Evolutionary conservation across 2,797 vertebrate species (phyloP), one percentile per base, ranked within the genome.

Genomic region (Macropodus opercularis): DNA sequence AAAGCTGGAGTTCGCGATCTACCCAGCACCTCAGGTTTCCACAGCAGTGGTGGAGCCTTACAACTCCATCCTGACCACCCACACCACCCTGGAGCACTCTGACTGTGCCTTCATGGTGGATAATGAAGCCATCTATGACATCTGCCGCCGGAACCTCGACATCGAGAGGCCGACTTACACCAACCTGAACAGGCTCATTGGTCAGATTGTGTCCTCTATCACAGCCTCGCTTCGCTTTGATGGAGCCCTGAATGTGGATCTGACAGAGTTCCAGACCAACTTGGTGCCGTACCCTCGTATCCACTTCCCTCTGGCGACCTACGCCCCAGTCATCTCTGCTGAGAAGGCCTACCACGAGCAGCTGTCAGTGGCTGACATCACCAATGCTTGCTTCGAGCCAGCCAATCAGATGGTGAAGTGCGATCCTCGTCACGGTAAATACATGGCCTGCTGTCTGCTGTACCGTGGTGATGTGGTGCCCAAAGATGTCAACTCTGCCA

Each of bases 401-500:
- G 91, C 94, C 55, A 96, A 95, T 76, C 95, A 96, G 90, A 96
- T 96, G 95, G 94, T 96, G 27, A 96, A 96, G 62, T 97, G 95
- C 3, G 95, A 96, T 56, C 94, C 95, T 54, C 93, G 93, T 58
- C 94, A 94, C 0, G 95, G 95, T 64, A 95, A 96, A 85, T 96
- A 96, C 80, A 95, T 96, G 95, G 94, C 95, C 57, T 96, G 94
- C 81, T 96, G 95, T 58, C 89, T 96, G 83, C 73, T 96, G 5
- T 96, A 96, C 27, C 90, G 95, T 54, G 95, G 95, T 0, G 95
- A 96, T 3, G 95, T 96, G 53, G 95, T 96, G 23, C 95, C 95
- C 32, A 96, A 96, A 85, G 95, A 97, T 1, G 94, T 96, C 81
- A 97, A 96, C 29, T 92, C 93, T 1, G 94, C 94, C 54, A 96